Base-by-base conservation (phyloP, 2,797 vertebrate genomes). In the Atherinosoma microstoma region DNA sequence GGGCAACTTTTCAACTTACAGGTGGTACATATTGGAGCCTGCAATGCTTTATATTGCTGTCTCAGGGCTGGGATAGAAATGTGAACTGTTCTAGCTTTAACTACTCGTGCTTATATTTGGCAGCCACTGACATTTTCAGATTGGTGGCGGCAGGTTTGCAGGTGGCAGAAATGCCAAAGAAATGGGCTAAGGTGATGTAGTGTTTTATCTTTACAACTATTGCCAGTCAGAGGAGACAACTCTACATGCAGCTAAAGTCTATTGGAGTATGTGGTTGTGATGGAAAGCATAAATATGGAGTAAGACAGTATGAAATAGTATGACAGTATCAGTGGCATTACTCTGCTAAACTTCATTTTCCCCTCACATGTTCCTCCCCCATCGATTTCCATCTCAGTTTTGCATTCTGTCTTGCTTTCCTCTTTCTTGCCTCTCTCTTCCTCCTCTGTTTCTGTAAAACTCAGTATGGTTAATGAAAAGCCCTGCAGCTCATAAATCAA, bases 401-500 rank as follows among this genome's bases (percentile, higher is more conserved):
- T 79, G 58, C 61, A 72, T 76, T 30, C 56, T 36, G 20, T 79
- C 81, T 83, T 79, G 58, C 61, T 70, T 76, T 30, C 56, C 34
- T 62, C 53, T 36, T 10, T 53, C 64, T 62, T 59, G 6, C 57
- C 67, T 72, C 67, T 78, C 63, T 65, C 57, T 78, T 56, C 70
- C 81, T 64, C 75, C 80, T 72, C 60, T 66, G 78, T 87, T 89
- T 89, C 82, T 75, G 86, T 91, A 88, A 92, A 93, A 91, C 86
- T 91, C 83, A 65, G 84, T 89, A 82, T 85, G 81, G 90, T 88
- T 93, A 92, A 93, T 93, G 90, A 92, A 93, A 93, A 90, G 88
- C 78, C 86, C 85, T 87, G 89, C 78, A 74, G 88, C 89, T 92
- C 92, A 92, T 93, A 92, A 92, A 93, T 93, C 92, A 93, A 86